These are phyloP conservation scores for Oriolus oriolus DNA, from an alignment of 2,113 vertebrate genomes.

Conservation along the genomic window DNA sequence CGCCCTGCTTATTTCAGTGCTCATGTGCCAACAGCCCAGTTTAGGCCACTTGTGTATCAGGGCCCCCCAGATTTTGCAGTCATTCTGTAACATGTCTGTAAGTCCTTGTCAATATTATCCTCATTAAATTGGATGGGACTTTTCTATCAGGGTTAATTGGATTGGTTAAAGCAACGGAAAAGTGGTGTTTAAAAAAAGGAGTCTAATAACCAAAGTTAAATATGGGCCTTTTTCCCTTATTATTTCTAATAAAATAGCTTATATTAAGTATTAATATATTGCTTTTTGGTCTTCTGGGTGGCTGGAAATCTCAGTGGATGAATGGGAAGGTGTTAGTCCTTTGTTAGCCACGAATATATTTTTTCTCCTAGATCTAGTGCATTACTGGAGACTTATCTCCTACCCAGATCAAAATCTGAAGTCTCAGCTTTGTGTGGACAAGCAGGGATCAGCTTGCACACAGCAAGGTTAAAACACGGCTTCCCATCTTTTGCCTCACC, in stretches of 20 bases:
- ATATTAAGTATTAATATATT: neutral
- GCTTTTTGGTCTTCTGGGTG: neutral
- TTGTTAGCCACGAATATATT: neutral
- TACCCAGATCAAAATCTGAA: neutral
- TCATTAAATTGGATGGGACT: neutral
- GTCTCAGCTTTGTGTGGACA: neutral
- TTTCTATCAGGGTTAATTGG: neutral
- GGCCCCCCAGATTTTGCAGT: neutral
- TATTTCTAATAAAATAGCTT: neutral
- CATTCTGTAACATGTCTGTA: neutral
- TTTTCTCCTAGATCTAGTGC: neutral
- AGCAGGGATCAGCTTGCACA: neutral
- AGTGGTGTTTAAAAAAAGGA: neutral
- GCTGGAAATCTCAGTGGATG: neutral
- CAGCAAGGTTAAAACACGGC: neutral
- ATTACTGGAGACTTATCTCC: neutral
- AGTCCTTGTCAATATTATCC: neutral
- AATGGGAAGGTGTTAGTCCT: neutral
- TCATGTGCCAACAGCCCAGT: neutral
- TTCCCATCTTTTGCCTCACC: neutral
- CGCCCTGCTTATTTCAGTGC: neutral
- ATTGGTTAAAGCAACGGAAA: neutral
- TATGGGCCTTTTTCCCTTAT: neutral
- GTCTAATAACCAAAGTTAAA: neutral
- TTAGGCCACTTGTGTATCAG: neutral